Base-by-base conservation (phyloP, 1,140 invertebrate genomes). In the Drosophila hydei region DNA sequence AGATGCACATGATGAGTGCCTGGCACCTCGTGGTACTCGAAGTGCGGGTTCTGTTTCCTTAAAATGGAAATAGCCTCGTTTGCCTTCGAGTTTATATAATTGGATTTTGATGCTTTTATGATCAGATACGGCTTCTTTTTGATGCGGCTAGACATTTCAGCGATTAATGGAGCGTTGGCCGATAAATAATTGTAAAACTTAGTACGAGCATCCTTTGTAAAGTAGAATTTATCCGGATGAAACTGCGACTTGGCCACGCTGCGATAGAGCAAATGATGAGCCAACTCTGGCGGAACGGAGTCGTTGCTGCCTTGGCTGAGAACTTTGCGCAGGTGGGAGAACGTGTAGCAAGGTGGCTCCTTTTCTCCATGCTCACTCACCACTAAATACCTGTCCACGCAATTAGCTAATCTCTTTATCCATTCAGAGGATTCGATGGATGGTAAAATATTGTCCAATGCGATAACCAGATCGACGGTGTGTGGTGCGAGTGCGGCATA, bases 1-100 rank as follows among this genome's bases (percentile, higher is more conserved):
- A 96, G 92, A 89, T 96, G 96, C 7, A 95, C 89, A 23, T 89
- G 84, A 91, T 96, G 95, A 91, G 96, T 95, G 4, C 81, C 79
- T 4, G 93, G 94, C 4, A 96, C 79, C 48, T 93, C 92, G 52
- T 94, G 90, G 60, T 92, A 93, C 77, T 94, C 92, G 80, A 94
- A 96, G 25, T 94, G 92, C 1, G 91, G 84, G 77, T 94, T 92
- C 51, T 92, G 83, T 38, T 91, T 92, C 0, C 42, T 38, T 30
- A 95, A 77, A 19, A 94, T 76, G 27, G 93, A 91, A 0, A 94
- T 54, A 58, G 94, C 91, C 69, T 93, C 92, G 2, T 63, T 25
- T 0, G 47, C n/a, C 0, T 42, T 23, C 2, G 45, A 4, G 1
- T 23, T 65, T 0, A 80, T 5, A 42, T 14, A 68, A 0, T 14